Conservation (phyloP, 2,888 invertebrate species). For the Noctua fimbriata region DNA sequence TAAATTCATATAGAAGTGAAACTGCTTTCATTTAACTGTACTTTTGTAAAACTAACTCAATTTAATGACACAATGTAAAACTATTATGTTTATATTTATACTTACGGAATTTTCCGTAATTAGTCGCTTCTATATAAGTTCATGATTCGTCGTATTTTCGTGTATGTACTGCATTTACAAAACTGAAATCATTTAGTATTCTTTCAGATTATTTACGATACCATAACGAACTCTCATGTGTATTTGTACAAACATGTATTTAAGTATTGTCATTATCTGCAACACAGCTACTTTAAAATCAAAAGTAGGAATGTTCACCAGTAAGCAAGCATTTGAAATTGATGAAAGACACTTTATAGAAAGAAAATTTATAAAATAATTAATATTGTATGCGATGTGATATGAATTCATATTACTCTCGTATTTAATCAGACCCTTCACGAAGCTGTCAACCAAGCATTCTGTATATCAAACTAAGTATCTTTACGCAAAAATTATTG, state of each 20-base stretch:
- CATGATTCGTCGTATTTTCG: neutral
- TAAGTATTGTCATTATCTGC: neutral
- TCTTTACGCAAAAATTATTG: too few relatives aligned
- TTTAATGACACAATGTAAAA: neutral
- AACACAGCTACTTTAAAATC: neutral
- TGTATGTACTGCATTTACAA: neutral
- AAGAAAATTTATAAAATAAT: neutral
- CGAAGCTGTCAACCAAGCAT: too few relatives aligned
- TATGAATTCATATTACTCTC: neutral
- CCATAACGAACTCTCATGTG: neutral
- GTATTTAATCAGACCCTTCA: too few relatives aligned
- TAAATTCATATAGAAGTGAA: neutral
- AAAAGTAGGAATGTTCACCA: slow-evolving; percentile 11
- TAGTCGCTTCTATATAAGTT: neutral
- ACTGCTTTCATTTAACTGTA: neutral
- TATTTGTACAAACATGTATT: slow-evolving; percentile 13
- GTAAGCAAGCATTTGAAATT: slow-evolving; percentile 4
- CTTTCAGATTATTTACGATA: neutral
- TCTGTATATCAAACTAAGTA: too few relatives aligned
- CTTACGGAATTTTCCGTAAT: neutral
- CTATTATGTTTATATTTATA: neutral
- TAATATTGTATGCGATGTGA: neutral
- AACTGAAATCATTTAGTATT: neutral
- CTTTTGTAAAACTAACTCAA: neutral
- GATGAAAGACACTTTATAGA: neutral